These are phyloP conservation scores for Drosophila pseudotalamancana DNA, from an alignment of 2,888 invertebrate genomes.

Conservation along the genomic window DNA sequence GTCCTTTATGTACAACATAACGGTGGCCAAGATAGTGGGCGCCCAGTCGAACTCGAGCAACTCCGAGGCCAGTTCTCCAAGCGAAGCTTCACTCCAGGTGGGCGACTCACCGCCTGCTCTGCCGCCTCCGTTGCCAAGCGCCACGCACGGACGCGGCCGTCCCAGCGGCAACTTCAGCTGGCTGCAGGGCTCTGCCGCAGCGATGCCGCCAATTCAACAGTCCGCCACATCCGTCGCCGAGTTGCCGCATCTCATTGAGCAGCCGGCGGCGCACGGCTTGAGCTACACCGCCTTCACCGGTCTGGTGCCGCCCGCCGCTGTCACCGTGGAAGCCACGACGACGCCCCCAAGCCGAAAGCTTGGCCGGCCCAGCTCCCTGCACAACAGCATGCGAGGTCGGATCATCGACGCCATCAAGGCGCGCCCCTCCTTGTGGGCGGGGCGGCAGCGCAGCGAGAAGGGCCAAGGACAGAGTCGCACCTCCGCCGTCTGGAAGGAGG, in stretches of 20 bases:
- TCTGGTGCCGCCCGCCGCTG: constrained; percentile 81
- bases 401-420: constrained; percentile 81
- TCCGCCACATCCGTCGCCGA: constrained; percentile 5
- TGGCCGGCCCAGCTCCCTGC: constrained; percentile 80
- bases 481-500: constrained; percentile 82
- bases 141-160: constrained; percentile 77
- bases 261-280: constrained; percentile 29
- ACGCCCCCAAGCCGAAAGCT: constrained; percentile 78
- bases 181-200: constrained; percentile 59
- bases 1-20: constrained; percentile 83
- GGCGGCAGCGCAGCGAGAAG: constrained; percentile 73
- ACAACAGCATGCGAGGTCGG: constrained; percentile 82
- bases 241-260: constrained; percentile 59
- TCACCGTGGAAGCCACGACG: constrained; percentile 74
- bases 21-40: constrained; percentile 81
- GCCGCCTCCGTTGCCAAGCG: constrained; percentile 62
- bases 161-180: constrained; percentile 82
- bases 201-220: constrained; percentile 7
- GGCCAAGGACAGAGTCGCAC: constrained; percentile 82
- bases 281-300: constrained; percentile 79
- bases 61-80: constrained; percentile 12
- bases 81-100: constrained; percentile 10
- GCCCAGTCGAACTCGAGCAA: constrained; percentile 51
- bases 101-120: constrained; percentile 29
- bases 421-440: constrained; percentile 80